These are phyloP conservation scores for Drosophila kikkawai DNA, from an alignment of 1,140 invertebrate species.

Conservation along the genomic window DNA sequence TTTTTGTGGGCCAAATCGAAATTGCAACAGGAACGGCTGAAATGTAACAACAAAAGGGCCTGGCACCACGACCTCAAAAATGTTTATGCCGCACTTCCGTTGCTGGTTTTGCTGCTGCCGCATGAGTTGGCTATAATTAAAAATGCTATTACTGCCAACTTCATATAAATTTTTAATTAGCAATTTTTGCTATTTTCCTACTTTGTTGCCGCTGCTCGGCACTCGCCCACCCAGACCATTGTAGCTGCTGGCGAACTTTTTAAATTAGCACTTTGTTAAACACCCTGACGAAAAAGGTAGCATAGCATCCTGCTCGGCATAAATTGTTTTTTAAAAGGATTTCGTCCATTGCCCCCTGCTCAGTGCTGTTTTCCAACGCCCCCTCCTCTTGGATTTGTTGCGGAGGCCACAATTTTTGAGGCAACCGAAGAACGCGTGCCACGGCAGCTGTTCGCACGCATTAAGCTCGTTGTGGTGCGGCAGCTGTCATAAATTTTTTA, in stretches of 20 bases:
- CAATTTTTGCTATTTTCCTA: constrained; percentile 85
- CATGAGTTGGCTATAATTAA: constrained; percentile 84
- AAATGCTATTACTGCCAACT: constrained; percentile 84
- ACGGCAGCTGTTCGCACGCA: constrained; percentile 76
- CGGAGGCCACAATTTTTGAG: constrained; percentile 13
- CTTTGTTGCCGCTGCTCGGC: constrained; percentile 61
- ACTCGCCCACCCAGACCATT: constrained; percentile 18
- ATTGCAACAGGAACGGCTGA: constrained; percentile 23
- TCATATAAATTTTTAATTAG: constrained; percentile 85
- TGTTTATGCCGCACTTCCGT: constrained; percentile 79
- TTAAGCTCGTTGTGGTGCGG: constrained; percentile 56
- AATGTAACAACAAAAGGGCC: constrained; percentile 72
- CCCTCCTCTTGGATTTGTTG: background rate
- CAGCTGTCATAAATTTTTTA: constrained; percentile 75
- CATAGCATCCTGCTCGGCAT: constrained; percentile 59
- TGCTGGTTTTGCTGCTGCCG: constrained; percentile 55
- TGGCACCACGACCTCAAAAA: constrained; percentile 74
- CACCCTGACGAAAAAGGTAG: constrained; percentile 80
- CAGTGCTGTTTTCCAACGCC: background rate
- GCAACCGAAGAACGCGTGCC: constrained; percentile 57
- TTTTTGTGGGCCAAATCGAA: constrained; percentile 53
- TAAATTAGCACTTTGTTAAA: constrained; percentile 85
- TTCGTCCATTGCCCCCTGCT: constrained; percentile 64
- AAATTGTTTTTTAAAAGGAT: constrained; percentile 83
- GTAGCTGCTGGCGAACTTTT: constrained; percentile 71